A percentile compares a stretch with the other conserved stretches of the same genome.
These are phyloP conservation scores for Actinostola sp. DNA, from an alignment of 92 coral and sea anemone genomes.

Conservation along the genomic window DNA sequence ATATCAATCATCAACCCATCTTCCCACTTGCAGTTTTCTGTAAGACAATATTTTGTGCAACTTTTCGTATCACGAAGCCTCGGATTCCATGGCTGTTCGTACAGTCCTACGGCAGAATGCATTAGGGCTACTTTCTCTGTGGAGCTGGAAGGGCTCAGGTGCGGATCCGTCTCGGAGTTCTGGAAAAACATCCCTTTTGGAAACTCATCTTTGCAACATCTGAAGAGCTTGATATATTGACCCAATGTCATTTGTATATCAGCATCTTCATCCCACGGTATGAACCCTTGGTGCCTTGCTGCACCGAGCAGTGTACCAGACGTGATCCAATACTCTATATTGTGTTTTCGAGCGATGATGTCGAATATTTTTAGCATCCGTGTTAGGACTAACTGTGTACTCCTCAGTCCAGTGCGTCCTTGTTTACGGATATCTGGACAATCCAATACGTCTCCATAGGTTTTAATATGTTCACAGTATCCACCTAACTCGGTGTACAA, in stretches of 20 bases:
- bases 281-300: constrained; percentile 61
- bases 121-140: background rate
- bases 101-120: constrained; percentile 50
- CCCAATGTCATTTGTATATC: constrained; percentile 53
- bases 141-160: background rate
- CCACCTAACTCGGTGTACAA: constrained; percentile 57
- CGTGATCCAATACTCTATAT: constrained; percentile 56
- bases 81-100: constrained; percentile 34
- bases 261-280: constrained; percentile 72
- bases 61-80: constrained; percentile 58
- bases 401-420: constrained; percentile 23
- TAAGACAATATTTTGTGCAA: constrained; percentile 52
- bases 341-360: constrained; percentile 51
- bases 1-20: constrained; percentile 73
- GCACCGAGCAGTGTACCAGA: constrained; percentile 69
- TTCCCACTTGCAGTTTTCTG: constrained; percentile 59
- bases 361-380: constrained; percentile 59
- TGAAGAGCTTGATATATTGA: constrained; percentile 56
- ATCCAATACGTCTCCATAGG: background rate
- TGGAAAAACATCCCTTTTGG: constrained; percentile 63
- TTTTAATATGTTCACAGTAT: constrained; percentile 14
- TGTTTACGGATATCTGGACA: constrained; percentile 69
- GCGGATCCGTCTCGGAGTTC: constrained; percentile 49
- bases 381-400: constrained; percentile 55
- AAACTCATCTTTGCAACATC: constrained; percentile 36